A percentile compares a stretch with the other conserved stretches of the same genome.
phyloP scores from a whole-genome alignment of 2,888 invertebrate genomes.

The Agrotis ipsilon region DNA sequence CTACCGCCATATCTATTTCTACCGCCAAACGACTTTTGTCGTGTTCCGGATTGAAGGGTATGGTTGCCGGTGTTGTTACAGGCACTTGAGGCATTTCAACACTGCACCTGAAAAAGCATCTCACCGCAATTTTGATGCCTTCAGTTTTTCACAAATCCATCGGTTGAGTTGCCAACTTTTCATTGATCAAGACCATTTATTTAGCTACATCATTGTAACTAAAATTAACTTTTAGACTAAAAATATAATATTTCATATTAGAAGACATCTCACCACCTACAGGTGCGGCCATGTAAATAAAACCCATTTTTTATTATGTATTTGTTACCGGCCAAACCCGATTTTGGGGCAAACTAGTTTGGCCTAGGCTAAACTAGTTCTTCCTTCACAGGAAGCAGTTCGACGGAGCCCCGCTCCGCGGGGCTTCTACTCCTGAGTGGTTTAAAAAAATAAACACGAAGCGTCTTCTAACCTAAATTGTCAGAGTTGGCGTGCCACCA shows the following conservation, averaged over 20 bases:
- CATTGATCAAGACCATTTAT: background rate
- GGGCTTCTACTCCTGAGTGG: no score
- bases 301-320: background rate
- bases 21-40: background rate
- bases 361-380: no score
- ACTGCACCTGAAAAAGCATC: background rate
- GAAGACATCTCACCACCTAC: background rate
- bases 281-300: slow-evolving; percentile 7
- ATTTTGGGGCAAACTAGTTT: no score
- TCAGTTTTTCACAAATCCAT: background rate
- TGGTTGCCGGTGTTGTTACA: slow-evolving; percentile 3
- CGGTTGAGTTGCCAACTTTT: background rate
- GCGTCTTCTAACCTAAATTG: no score
- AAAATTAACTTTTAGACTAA: background rate
- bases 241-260: no score
- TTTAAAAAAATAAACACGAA: no score
- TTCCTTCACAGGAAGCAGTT: no score
- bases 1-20: slow-evolving; percentile 12
- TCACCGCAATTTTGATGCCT: background rate
- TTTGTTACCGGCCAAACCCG: no score
- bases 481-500: no score
- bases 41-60: background rate
- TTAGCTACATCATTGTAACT: background rate
- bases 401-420: no score
- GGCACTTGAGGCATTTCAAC: slow-evolving; percentile 1